Percentiles rank a stretch among this genome's conserved stretches.
Evolutionary conservation across 2,113 vertebrate genomes (phyloP).

Genomic region (Leptobrachium leishanense): DNA sequence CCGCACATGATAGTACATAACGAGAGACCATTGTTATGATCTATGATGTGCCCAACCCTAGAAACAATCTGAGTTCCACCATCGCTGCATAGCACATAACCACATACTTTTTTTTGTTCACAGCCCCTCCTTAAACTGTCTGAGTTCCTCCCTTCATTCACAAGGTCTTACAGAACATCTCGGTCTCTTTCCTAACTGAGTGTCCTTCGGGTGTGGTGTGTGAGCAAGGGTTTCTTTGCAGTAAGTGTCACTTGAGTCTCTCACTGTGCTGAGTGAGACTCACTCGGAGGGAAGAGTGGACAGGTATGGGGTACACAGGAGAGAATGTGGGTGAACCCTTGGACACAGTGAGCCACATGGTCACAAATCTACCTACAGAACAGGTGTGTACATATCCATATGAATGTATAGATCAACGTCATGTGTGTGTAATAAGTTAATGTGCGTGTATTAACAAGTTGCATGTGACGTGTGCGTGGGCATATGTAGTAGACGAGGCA

Average conservation of each 20-base stretch:
- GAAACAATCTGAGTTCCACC: not conserved
- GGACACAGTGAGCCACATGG: not conserved
- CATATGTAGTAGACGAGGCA: no score
- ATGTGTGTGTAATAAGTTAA: not conserved
- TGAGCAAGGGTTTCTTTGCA: conserved; percentile 16
- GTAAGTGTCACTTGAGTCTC: conserved; percentile 17
- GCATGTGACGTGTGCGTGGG: no score
- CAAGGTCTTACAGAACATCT: not conserved
- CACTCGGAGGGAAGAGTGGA: not conserved
- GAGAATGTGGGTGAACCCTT: not conserved
- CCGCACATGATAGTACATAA: not conserved
- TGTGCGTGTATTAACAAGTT: no score
- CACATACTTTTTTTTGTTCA: not conserved
- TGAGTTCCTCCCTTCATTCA: conserved; percentile 20
- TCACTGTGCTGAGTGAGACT: conserved; percentile 5
- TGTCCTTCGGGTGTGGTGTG: conserved; percentile 6
- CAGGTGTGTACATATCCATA: conserved; percentile 31
- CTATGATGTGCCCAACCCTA: not conserved
- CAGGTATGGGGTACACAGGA: not conserved
- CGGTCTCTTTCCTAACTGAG: not conserved
- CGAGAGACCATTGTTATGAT: not conserved
- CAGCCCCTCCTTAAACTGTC: conserved; percentile 3
- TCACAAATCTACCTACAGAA: conserved; percentile 24
- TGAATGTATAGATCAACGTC: not conserved
- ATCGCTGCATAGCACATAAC: not conserved